A percentile compares a stretch with the other conserved stretches of the same genome.
These are phyloP conservation scores for Spondyliosoma cantharus DNA, from an alignment of 2,797 vertebrate genomes.

Conservation along the genomic window DNA sequence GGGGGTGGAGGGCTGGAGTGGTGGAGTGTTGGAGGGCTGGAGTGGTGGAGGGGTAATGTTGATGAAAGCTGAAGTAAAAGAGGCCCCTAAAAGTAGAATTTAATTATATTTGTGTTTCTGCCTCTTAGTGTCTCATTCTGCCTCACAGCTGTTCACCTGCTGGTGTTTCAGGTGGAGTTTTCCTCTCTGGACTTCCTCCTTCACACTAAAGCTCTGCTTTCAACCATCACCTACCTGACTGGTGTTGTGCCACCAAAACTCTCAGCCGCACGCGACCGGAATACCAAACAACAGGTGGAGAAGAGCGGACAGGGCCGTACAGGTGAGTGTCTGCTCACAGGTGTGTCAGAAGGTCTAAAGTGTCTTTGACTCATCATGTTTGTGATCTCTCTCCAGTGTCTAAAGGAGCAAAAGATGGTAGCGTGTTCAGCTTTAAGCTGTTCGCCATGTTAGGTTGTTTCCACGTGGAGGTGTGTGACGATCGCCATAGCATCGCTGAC, in stretches of 20 bases:
- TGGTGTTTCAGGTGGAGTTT: slow-evolving; percentile 88
- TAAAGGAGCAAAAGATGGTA: slow-evolving; percentile 83
- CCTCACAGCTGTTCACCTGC: background rate
- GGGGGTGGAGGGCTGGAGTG: background rate
- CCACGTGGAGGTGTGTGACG: slow-evolving; percentile 89
- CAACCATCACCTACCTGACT: slow-evolving; percentile 89
- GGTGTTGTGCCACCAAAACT: slow-evolving; percentile 79
- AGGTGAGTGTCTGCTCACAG: slow-evolving; percentile 77
- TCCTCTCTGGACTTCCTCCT: slow-evolving; percentile 92
- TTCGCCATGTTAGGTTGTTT: slow-evolving; percentile 91
- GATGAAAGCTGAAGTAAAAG: too few species aligned
- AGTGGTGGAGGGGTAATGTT: too few species aligned
- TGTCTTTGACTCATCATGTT: background rate
- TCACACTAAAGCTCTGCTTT: slow-evolving; percentile 93
- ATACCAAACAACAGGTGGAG: slow-evolving; percentile 65
- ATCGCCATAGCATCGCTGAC: slow-evolving; percentile 90
- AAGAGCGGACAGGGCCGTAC: slow-evolving; percentile 68
- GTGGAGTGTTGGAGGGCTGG: too few species aligned
- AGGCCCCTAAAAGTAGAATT: too few species aligned
- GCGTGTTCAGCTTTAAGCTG: slow-evolving; percentile 90
- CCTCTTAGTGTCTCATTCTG: background rate
- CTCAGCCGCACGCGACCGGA: slow-evolving; percentile 47
- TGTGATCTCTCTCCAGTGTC: slow-evolving; percentile 75
- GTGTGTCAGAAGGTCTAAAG: background rate
- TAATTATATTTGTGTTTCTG: background rate